These are phyloP conservation scores for Cheumatopsyche charites DNA, from an alignment of 1,140 invertebrate genomes.

Conservation along the genomic window DNA sequence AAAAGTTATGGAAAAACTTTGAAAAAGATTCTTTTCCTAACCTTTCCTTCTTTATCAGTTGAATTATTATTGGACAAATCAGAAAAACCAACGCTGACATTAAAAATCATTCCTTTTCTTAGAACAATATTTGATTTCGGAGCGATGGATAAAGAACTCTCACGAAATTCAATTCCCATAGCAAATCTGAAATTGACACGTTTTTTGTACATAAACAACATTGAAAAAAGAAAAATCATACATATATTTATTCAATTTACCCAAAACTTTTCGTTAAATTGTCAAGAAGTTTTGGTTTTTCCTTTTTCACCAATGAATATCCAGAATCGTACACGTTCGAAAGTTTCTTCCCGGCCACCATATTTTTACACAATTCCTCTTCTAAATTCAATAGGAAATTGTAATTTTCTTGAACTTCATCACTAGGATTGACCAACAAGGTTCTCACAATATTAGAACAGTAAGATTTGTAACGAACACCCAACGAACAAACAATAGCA, in stretches of 20 bases:
- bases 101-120: constrained; percentile 97
- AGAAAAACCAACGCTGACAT: constrained; percentile 93
- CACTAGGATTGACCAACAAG: constrained; percentile 94
- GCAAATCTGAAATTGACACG: constrained; percentile 78
- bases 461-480: constrained; percentile 95
- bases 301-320: constrained; percentile 82
- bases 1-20: no score
- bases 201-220: constrained; percentile 7
- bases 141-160: constrained; percentile 89
- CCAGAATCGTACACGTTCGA: constrained; percentile 89
- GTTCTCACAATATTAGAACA: constrained; percentile 99
- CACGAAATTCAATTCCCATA: constrained; percentile 98
- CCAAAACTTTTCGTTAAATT: constrained; percentile 95
- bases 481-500: constrained; percentile 93
- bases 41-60: constrained; percentile 83
- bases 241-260: constrained; percentile 48
- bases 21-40: constrained; percentile 48
- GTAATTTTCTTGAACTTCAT: constrained; percentile 83
- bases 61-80: constrained; percentile 84
- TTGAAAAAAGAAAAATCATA: background rate
- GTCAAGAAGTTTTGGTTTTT: constrained; percentile 85
- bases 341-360: constrained; percentile 84
- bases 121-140: constrained; percentile 84
- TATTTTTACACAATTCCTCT: constrained; percentile 86
- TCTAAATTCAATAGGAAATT: constrained; percentile 92